phyloP scores from a whole-genome alignment of 2,113 vertebrate genomes.

The Dicentrarchus labrax region DNA sequence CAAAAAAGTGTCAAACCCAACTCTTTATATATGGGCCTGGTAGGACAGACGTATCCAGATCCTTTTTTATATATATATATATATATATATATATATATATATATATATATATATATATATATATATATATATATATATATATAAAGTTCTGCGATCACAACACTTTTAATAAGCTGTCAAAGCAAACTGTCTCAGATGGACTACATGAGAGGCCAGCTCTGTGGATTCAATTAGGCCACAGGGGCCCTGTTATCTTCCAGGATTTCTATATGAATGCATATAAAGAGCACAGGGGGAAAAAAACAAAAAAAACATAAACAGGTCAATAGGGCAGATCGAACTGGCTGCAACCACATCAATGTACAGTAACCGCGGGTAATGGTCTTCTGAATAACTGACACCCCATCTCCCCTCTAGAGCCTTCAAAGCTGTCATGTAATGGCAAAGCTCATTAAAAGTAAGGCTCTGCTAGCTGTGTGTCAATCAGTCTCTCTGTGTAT shows the following conservation, averaged over 20 bases:
- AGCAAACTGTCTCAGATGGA: slow-evolving; percentile 33
- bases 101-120: slow-evolving; percentile 14
- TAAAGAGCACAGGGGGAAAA: slow-evolving; percentile 39
- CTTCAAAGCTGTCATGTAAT: slow-evolving; percentile 1
- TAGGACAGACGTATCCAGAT: slow-evolving; percentile 18
- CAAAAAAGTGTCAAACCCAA: slow-evolving; percentile 9
- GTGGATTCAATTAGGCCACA: slow-evolving; percentile 49
- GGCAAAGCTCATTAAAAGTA: slow-evolving; percentile 28
- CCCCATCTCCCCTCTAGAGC: slow-evolving; percentile 32
- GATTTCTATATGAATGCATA: slow-evolving; percentile 68
- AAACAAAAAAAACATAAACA: slow-evolving; percentile 17
- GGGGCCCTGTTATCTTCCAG: slow-evolving; percentile 51
- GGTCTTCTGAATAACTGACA: slow-evolving; percentile 34
- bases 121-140: slow-evolving; percentile 1
- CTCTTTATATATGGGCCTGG: slow-evolving; percentile 16
- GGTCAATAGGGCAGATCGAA: slow-evolving; percentile 41
- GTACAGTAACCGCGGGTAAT: slow-evolving; percentile 50
- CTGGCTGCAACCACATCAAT: slow-evolving; percentile 45
- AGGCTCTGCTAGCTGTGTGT: slow-evolving; percentile 43
- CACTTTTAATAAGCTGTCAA: slow-evolving; percentile 26
- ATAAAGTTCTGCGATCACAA: slow-evolving; percentile 21
- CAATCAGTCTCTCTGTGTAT: slow-evolving; percentile 10
- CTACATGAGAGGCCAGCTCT: slow-evolving; percentile 67
- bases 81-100: slow-evolving; percentile 3
- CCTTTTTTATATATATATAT: slow-evolving; percentile 3